Base-by-base conservation (phyloP, 2,888 invertebrate species). In the Sarcophaga variegata region DNA sequence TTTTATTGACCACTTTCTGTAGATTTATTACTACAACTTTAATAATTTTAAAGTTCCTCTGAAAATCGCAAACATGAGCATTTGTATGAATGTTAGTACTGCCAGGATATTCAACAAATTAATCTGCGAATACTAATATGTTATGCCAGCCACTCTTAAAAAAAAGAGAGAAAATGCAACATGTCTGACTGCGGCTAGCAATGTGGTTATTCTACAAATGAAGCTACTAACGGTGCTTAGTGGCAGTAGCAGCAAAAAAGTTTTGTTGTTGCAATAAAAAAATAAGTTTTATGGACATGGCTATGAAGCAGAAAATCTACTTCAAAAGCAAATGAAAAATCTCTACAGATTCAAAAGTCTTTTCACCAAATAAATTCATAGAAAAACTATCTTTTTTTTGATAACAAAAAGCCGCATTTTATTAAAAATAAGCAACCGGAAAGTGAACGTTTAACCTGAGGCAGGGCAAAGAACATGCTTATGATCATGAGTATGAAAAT, bases 121-220 rank as follows among this genome's bases (percentile, higher is more conserved):
- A 86, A 86, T 86, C 83, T 47, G 60, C 60, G 69, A 81, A 47
- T 69, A 64, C 69, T 27, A 74, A 78, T 17, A 54, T 54, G 17
- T 62, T 62, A 77, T 27, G 47, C 49, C 59, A 22, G 60, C 17
- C 54, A 69, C 37, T 1, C 37, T 8, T 45, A 27, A 49, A 22
- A 54, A 47, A 47, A 59, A 76, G 54, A 75, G 66, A 78, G 37
- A 12, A 25, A 79, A 54, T 76, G 82, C 71, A 70, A 70, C 64
- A 81, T 82, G 87, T 83, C 83, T 79, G 87, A 87, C 84, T 87
- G 88, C 81, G 85, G 89, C 86, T 82, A 83, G 69, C 67, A 76
- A 60, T 87, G 88, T 82, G 89, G 88, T 86, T 60, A 74, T 85
- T 88, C 86, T 86, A 87, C 80, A 88, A 87, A 89, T 86, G 87